A percentile compares a stretch with the other conserved stretches of the same genome.
Conservation (phyloP, 2,113 vertebrate genomes). For the Pachypanchax playfairii region DNA sequence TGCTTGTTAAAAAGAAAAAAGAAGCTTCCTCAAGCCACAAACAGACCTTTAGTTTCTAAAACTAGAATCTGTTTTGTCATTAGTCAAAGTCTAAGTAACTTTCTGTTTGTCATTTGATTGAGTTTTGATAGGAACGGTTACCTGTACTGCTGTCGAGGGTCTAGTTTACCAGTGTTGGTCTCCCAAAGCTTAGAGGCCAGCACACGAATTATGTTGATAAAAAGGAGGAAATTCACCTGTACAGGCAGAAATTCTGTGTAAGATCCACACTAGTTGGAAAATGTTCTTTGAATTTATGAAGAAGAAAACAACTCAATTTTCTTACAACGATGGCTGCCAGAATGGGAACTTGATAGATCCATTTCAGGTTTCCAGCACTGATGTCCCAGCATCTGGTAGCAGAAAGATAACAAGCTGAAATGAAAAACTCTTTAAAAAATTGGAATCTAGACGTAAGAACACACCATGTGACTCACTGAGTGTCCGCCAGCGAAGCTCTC, state of each 20-base stretch:
- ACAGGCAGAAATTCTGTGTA: conserved; percentile 2
- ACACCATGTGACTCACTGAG: conserved; percentile 77
- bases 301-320: neutral
- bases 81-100: too few relatives aligned
- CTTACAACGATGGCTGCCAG: conserved; percentile 83
- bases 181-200: conserved; percentile 86
- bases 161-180: conserved; percentile 83
- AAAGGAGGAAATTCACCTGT: conserved; percentile 86
- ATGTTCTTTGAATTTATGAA: neutral
- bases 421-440: neutral
- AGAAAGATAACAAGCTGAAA: neutral
- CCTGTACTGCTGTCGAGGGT: conserved; percentile 85
- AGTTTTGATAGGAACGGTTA: too few relatives aligned
- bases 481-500: conserved; percentile 83
- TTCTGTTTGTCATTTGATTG: too few relatives aligned
- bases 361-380: conserved; percentile 85
- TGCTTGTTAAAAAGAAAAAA: too few relatives aligned
- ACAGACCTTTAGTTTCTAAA: too few relatives aligned
- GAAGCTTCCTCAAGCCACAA: too few relatives aligned
- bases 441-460: neutral
- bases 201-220: conserved; percentile 84
- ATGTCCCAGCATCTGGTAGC: conserved; percentile 83
- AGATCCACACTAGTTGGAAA: neutral
- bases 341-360: conserved; percentile 87
- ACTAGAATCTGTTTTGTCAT: too few relatives aligned